Base-by-base conservation (phyloP, 2,113 vertebrate species). In the Pteronura brasiliensis region DNA sequence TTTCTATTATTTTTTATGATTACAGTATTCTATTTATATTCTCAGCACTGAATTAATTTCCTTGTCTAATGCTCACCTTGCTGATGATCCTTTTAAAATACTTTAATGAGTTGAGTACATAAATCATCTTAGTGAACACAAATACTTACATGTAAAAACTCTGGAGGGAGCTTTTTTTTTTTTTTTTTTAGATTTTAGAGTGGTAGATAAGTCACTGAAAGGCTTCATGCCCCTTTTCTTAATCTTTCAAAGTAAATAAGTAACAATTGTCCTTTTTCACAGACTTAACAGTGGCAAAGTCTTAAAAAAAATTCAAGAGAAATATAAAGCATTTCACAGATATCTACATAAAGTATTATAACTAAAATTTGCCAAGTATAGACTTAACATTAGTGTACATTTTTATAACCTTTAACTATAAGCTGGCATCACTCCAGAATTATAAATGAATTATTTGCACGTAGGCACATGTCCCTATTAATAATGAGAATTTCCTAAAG, bases 1-100 rank as follows among this genome's bases (percentile, higher is more conserved):
- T 97, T 96, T 97, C 82, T 95, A 82, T 96, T 97, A 96, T 90
- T 90, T 87, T 96, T 96, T 98, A 89, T 95, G 97, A 96, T 95
- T 96, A 80, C 21, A 59, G 36, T 52, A 76, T 88, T 97, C 92
- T 97, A 96, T 96, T 97, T 96, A 96, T 98, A 95, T 92, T 92
- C 94, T 95, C 71, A 65, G 61, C 42, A 55, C 34, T 90, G 94
- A 97, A 96, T 96, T 97, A 96, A 97, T 98, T 97, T 97, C 44
- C 74, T 97, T 97, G 80, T 96, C 86, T 96, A 95, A 95, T 96
- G 63, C 7, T 97, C 91, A 95, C 81, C 95, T 97, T 96, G 67
- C 74, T 82, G 90, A 90, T 44, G 55, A 93, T 71, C 61, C 72
- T 84, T 96, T 96, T 83, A 96, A 97, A 97, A 94, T 59, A 89